Base-by-base conservation (phyloP, 2,888 invertebrate species). In the Drosophila nigricruria region DNA sequence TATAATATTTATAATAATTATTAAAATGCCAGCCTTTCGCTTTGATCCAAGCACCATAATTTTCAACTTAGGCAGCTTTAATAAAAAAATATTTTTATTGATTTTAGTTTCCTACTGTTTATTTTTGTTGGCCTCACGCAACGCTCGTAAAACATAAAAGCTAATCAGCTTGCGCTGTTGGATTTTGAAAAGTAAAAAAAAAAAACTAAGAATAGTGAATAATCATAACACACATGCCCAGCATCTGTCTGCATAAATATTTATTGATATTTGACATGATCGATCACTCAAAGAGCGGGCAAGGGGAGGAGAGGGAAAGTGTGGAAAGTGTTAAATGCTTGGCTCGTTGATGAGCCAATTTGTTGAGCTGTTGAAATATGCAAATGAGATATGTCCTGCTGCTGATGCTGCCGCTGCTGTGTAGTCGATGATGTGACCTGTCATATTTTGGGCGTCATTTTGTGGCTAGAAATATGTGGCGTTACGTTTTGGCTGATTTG, bases 191-290 rank as follows among this genome's bases (percentile, higher is more conserved):
- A 61, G n/a, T n/a, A 30, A 30, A 30, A 30, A 30, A 10, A 30
- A 30, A 10, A 30, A 10, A 2, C 10, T 10, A 27, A n/a, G 20
- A 42, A 58, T 50, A 43, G 53, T 53, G 53, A 27, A 45, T 27
- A 71, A 71, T 71, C 63, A 77, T 70, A 66, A 70, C 60, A 69
- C 75, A 78, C 62, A 65, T 59, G 79, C 64, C 52, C 59, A 65
- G 71, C 77, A 75, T 62, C 75, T 59, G 77, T 78, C 68, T 60
- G 64, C 66, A 71, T 72, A 83, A 82, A 78, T 85, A 79, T 90
- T 90, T 88, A 81, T 84, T 78, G 73, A 73, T 83, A 76, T 75
- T 84, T 70, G 75, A 79, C 79, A 83, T 85, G 78, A 90, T 90
- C 82, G 81, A 88, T 88, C 82, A 78, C 63, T 53, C 71, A 27